Evolutionary conservation across 1,140 invertebrate genomes (phyloP).

Genomic region (Drosophila melanica): DNA sequence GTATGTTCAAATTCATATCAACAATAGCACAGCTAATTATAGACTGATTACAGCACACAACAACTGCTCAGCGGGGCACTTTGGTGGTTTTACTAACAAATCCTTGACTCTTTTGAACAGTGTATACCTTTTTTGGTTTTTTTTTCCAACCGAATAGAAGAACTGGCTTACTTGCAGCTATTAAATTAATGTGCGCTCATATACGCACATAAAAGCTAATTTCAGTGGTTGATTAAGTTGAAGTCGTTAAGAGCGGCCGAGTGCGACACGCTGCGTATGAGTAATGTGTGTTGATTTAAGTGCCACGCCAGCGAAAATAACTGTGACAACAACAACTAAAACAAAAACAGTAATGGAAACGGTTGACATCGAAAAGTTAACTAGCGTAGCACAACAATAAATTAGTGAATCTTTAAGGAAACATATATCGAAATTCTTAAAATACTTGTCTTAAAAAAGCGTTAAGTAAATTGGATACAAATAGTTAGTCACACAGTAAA

Average conservation of each 20-base stretch:
- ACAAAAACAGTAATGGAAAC: background rate
- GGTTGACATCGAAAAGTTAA: constrained; percentile 20
- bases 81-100: constrained; percentile 16
- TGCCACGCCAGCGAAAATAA: constrained; percentile 34
- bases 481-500: too few species aligned
- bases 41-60: constrained; percentile 28
- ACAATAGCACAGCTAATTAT: constrained; percentile 36
- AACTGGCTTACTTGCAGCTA: constrained; percentile 60
- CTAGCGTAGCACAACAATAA: constrained; percentile 24
- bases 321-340: constrained; percentile 11
- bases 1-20: background rate
- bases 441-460: too few species aligned
- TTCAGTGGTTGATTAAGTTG: constrained; percentile 81
- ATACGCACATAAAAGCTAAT: constrained; percentile 81
- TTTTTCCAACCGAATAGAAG: constrained; percentile 26
- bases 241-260: constrained; percentile 77
- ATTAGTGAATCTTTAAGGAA: constrained; percentile 13
- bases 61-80: constrained; percentile 14
- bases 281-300: constrained; percentile 69
- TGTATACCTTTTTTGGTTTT: constrained; percentile 15
- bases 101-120: constrained; percentile 21
- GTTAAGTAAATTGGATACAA: too few species aligned
- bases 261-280: constrained; percentile 78
- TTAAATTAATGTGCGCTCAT: constrained; percentile 81
- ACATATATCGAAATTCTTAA: background rate